Conservation (phyloP, 1,140 invertebrate genomes). For the Eupristina koningsbergeri region DNA sequence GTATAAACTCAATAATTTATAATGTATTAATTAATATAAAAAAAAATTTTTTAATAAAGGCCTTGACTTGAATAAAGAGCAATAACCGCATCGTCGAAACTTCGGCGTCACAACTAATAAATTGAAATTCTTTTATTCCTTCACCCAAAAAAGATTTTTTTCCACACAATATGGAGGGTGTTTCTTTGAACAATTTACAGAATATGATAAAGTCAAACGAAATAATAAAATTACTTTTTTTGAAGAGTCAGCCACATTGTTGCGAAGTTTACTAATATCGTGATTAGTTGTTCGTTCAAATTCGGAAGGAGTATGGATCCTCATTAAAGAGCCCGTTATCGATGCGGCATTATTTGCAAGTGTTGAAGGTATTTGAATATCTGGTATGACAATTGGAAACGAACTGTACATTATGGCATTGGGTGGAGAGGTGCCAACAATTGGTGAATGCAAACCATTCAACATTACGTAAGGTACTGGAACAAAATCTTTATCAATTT, state of each 20-base stretch:
- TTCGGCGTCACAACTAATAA: too few relatives aligned
- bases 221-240: slow-evolving; percentile 68
- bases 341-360: background rate
- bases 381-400: slow-evolving; percentile 62
- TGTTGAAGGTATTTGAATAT: background rate
- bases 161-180: too few relatives aligned
- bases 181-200: too few relatives aligned
- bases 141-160: too few relatives aligned
- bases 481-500: slow-evolving; percentile 49
- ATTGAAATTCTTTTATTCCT: too few relatives aligned
- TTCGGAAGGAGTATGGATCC: slow-evolving; percentile 11
- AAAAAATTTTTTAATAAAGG: too few relatives aligned
- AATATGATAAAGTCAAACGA: too few relatives aligned
- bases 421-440: slow-evolving; percentile 66
- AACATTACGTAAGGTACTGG: slow-evolving; percentile 67
- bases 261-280: slow-evolving; percentile 77
- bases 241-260: slow-evolving; percentile 74
- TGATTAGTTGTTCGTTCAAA: slow-evolving; percentile 73
- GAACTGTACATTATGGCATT: slow-evolving; percentile 72
- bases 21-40: too few relatives aligned
- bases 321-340: background rate
- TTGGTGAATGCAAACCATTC: slow-evolving; percentile 74
- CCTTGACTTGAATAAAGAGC: too few relatives aligned
- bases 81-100: too few relatives aligned
- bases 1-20: too few relatives aligned